Percentiles rank a stretch among this genome's conserved stretches.
Evolutionary conservation across 2,888 invertebrate species (phyloP).

Genomic region (Troides helena): DNA sequence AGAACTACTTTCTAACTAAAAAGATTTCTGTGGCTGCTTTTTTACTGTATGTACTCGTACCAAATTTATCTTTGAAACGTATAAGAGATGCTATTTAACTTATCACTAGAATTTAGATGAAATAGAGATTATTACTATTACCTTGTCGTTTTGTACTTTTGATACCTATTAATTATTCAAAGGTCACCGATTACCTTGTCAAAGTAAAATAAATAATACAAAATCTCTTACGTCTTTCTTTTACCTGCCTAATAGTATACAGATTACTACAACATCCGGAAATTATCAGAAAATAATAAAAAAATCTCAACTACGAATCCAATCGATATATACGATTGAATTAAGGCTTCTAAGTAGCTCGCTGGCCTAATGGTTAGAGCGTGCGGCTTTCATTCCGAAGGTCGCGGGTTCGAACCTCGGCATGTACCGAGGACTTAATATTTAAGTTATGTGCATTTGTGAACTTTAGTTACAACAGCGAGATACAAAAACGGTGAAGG

Average conservation of each 20-base stretch:
- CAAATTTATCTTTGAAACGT: slow-evolving; percentile 54
- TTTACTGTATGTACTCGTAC: slow-evolving; percentile 53
- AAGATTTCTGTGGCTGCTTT: not conserved
- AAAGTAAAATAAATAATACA: slow-evolving; percentile 76
- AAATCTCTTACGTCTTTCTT: slow-evolving; percentile 44
- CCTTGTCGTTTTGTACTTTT: slow-evolving; percentile 75
- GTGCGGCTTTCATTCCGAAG: too few species aligned
- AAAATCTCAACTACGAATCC: too few species aligned
- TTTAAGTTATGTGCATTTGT: too few species aligned
- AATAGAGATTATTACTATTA: slow-evolving; percentile 73
- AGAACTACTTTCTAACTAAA: not conserved
- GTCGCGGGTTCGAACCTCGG: too few species aligned
- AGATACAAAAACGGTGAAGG: too few species aligned
- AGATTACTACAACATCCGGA: too few species aligned
- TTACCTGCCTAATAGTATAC: not conserved
- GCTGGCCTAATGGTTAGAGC: too few species aligned
- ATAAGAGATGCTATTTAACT: slow-evolving; percentile 70
- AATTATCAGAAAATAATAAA: too few species aligned
- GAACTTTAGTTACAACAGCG: too few species aligned
- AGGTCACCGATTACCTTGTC: slow-evolving; percentile 79
- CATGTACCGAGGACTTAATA: too few species aligned
- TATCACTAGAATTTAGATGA: slow-evolving; percentile 63
- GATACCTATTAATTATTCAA: slow-evolving; percentile 74
- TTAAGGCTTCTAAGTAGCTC: too few species aligned
- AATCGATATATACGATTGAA: too few species aligned